Base-by-base conservation (phyloP, 2,113 vertebrate genomes). In the Marcusenius ussheri region DNA sequence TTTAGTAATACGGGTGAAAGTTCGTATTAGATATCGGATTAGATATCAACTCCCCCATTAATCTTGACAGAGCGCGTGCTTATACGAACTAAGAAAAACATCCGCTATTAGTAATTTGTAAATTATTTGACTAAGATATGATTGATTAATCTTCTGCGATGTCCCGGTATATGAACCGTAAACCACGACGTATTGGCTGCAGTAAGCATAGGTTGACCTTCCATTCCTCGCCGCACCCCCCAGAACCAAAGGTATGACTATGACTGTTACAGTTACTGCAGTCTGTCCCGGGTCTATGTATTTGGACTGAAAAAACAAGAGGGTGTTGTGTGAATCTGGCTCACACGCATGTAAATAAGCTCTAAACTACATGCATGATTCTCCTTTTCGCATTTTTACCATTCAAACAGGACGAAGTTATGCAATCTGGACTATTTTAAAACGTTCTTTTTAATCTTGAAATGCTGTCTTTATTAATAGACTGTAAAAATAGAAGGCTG, bases 391-490 rank as follows among this genome's bases (percentile, higher is more conserved):
- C 27, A 19, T 80, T 80, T 80, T 84, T n/a, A 47, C 17, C 45
- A 84, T 24, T 17, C 17, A 19, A 42, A 3, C 83, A 24, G 83
- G 24, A 45, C 39, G 45, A 84, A 84, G 83, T 84, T 84, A 46
- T 84, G 45, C 83, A 84, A 84, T 45, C 42, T n/a, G 17, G 24
- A 46, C 45, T 84, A 84, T 84, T 84, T 84, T 84, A 24, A 84
- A 84, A 46, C 83, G 39, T 84, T 84, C 39, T 84, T 80, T 80
- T 80, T 80, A 84, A 84, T 46, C 83, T 46, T 21, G 42, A 84
- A 84, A 84, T 47, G 42, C 83, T 45, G 83, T 84, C 83, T 84
- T 84, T 84, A 84, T 84, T 84, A 84, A 84, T 84, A 84, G 83
- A 46, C 45, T 46, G 39, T 42, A 84, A 84, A 84, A 84, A 84